Evolutionary conservation across 1,140 invertebrate genomes (phyloP).

Genomic region (Carcinoscorpius rotundicauda): DNA sequence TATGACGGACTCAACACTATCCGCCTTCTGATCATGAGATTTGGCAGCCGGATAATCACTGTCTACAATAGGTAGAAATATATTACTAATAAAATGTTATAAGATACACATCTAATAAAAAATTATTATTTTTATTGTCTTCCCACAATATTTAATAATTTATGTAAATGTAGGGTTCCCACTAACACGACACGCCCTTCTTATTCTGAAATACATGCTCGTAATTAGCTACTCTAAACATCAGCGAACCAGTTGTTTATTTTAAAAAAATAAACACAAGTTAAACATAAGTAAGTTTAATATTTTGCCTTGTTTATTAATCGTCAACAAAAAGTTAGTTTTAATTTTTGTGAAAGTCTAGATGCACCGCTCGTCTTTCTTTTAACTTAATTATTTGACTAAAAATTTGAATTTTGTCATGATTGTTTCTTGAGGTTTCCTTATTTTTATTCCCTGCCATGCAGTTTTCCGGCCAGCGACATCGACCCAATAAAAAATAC

Average conservation of each 20-base stretch:
- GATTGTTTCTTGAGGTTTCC: background rate
- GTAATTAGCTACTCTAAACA: too few relatives aligned
- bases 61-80: constrained; percentile 88
- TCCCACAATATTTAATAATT: too few relatives aligned
- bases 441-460: constrained; percentile 2
- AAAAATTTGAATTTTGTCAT: constrained; percentile 2
- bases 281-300: too few relatives aligned
- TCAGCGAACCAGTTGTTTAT: background rate
- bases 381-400: background rate
- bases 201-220: too few relatives aligned
- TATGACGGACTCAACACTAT: constrained; percentile 90
- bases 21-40: constrained; percentile 83
- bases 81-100: background rate
- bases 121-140: too few relatives aligned
- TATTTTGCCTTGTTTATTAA: too few relatives aligned
- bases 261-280: too few relatives aligned
- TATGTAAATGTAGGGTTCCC: too few relatives aligned
- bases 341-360: background rate
- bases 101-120: too few relatives aligned
- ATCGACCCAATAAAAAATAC: constrained; percentile 47
- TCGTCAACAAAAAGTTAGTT: background rate
- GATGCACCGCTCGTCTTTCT: constrained; percentile 1
- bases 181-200: too few relatives aligned
- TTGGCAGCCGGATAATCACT: constrained; percentile 96
- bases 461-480: constrained; percentile 21